Evolutionary conservation across 2,113 vertebrate species (phyloP).

Genomic region (Muntiacus muntjak): DNA sequence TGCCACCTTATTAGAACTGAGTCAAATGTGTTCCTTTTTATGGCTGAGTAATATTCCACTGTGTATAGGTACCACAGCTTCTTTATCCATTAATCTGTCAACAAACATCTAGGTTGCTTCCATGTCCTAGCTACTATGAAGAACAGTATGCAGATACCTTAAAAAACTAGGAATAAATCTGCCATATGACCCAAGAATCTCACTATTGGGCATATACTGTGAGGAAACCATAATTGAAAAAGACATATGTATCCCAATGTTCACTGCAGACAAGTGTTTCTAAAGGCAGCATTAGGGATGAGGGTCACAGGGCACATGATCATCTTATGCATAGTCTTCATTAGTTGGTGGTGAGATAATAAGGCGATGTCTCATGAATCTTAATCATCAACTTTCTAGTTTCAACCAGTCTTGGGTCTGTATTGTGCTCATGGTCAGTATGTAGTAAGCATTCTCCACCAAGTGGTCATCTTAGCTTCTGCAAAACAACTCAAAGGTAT

Average conservation of each 20-base stretch:
- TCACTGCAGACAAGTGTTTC: neutral
- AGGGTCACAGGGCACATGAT: neutral
- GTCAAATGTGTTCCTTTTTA: neutral
- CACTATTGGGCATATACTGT: neutral
- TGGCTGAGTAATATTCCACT: neutral
- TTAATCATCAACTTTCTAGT: neutral
- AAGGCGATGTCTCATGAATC: neutral
- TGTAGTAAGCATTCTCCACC: neutral
- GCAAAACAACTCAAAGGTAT: neutral
- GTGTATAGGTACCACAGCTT: neutral
- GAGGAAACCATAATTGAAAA: neutral
- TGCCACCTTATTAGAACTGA: neutral
- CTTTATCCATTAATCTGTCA: neutral
- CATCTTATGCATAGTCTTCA: neutral
- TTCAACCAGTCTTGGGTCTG: neutral
- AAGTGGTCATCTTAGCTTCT: neutral
- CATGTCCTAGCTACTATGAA: neutral
- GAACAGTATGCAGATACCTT: neutral
- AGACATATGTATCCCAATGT: neutral
- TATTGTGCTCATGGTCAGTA: neutral
- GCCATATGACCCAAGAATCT: neutral
- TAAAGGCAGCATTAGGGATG: neutral
- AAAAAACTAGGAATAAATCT: neutral
- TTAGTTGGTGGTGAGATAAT: neutral
- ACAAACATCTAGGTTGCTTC: neutral